Conservation (phyloP, 2,113 vertebrate genomes). For the Eurystomus gularis region DNA sequence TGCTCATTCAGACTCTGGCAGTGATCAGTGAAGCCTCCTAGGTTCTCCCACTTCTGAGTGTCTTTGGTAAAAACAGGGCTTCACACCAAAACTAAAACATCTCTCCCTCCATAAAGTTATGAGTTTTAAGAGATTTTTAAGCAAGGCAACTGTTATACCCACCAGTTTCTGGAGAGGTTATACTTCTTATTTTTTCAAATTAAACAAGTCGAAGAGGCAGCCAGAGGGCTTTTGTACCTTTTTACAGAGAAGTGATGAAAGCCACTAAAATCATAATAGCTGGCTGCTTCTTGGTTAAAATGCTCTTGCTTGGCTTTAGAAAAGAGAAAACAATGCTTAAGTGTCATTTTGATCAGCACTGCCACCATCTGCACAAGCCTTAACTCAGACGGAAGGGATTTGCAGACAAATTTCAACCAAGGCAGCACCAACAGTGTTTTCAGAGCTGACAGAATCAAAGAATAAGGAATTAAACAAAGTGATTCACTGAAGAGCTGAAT, state of each 20-base stretch:
- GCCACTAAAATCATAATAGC: conserved; percentile 6
- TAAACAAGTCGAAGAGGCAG: background rate
- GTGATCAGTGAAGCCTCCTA: background rate
- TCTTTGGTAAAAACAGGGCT: background rate
- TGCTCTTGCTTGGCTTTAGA: background rate
- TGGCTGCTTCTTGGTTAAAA: background rate
- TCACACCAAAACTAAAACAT: background rate
- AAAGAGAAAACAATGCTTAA: conserved; percentile 20
- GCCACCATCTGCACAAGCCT: conserved; percentile 32
- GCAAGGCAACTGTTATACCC: background rate
- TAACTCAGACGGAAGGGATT: background rate
- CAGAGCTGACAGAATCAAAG: background rate
- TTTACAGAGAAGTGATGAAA: background rate
- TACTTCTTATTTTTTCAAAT: background rate
- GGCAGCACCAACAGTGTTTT: background rate
- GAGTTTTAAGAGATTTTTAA: background rate
- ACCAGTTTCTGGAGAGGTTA: background rate
- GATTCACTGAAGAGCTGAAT: background rate
- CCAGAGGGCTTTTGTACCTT: background rate
- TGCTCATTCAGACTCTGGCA: background rate
- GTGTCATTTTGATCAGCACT: conserved; percentile 29
- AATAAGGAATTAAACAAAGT: conserved; percentile 25
- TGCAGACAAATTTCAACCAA: conserved; percentile 15
- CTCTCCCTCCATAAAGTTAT: background rate
- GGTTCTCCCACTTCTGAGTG: background rate